Evolutionary conservation across 1,140 invertebrate species (phyloP), one percentile per base, ranked within the genome.

Genomic region (Lepidurus packardi): DNA sequence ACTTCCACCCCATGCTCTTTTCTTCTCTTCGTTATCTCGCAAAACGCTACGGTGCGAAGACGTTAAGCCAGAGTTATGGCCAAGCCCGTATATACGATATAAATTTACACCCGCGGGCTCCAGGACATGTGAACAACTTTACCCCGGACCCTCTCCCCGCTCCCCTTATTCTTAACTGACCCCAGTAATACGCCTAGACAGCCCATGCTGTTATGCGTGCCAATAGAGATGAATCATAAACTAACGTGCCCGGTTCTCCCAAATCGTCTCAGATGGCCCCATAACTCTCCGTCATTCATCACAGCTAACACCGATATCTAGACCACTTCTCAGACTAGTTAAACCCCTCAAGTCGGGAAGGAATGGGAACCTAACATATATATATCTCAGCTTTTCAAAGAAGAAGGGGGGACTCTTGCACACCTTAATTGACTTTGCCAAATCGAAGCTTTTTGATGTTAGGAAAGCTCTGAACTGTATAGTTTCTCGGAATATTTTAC

Each of bases 61-160:
- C 53, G 53, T 65, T 65, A 65, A 65, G 53, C 53, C 53, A 65
- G 53, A 65, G 53, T 65, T 65, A 65, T 65, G 21, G 53, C 53
- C 53, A 9, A 65, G 34, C 53, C 53, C 53, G 53, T 65, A 65
- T 65, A 65, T 16, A 65, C 53, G 53, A 65, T 65, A 65, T 65
- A 65, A 65, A 65, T 65, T 65, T 65, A 65, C 21, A 65, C 53
- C 53, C 53, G 6, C 53, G 53, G 21, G 21, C 53, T 65, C n/a
- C 53, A 65, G 53, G 53, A 65, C 53, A 65, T 65, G 53, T 21
- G 53, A 65, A 65, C 53, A 65, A 65, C 53, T 16, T 65, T 21
- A 65, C 53, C n/a, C 53, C 13, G 16, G 21, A 13, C 21, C 16
- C 53, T 65, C 53, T 21, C 45, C 45, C 45, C 45, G 34, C 34